Conservation (phyloP, 2,113 vertebrate genomes). For the Nestor notabilis region DNA sequence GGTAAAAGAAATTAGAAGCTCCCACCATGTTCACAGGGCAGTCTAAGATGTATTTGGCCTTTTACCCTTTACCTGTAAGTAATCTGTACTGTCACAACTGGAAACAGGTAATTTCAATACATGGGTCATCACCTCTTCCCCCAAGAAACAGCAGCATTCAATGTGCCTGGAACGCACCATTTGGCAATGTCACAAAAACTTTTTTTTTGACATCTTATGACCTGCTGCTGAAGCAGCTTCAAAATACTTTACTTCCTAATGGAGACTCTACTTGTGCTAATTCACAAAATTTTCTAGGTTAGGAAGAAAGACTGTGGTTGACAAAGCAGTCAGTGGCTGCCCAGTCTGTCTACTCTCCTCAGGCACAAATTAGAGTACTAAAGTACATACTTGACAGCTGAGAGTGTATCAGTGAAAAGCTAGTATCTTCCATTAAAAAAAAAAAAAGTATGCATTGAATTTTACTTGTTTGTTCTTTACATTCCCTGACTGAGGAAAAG, state of each 20-base stretch:
- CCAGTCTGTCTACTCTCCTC: neutral
- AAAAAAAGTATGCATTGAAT: neutral
- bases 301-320: neutral
- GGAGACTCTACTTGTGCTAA: neutral
- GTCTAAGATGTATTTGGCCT: constrained; percentile 4
- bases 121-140: neutral
- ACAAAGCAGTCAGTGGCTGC: neutral
- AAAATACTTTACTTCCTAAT: constrained; percentile 20
- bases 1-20: neutral
- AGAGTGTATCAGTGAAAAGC: neutral
- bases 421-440: neutral
- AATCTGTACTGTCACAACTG: neutral
- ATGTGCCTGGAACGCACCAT: neutral
- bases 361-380: neutral
- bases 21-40: neutral
- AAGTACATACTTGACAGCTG: neutral
- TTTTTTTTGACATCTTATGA: neutral
- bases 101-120: neutral
- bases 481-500: neutral
- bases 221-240: constrained; percentile 8
- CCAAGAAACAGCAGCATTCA: neutral
- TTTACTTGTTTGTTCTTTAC: neutral
- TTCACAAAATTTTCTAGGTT: neutral
- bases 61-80: constrained; percentile 10
- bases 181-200: neutral